Conservation (phyloP, 2,113 vertebrate species). For the Proteles cristata region DNA sequence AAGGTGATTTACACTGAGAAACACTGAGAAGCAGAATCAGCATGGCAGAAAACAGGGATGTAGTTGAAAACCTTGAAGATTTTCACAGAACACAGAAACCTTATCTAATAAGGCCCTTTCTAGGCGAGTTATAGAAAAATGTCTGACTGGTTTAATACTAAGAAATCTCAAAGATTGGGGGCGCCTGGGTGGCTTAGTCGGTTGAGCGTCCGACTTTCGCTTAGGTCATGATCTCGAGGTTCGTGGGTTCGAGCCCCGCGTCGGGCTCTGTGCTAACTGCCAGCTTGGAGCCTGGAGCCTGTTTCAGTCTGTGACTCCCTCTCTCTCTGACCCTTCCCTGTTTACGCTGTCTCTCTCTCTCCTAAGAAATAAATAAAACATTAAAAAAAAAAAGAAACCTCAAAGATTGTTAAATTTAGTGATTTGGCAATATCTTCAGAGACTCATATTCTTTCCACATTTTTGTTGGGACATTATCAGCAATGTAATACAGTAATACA, state of each 20-base stretch:
- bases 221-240: no score
- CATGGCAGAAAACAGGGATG: not conserved
- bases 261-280: no score
- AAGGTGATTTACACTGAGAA: not conserved
- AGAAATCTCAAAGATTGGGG: not conserved
- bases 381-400: no score
- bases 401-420: not conserved
- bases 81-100: not conserved
- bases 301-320: no score
- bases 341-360: no score
- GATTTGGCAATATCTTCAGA: not conserved
- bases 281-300: no score
- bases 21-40: not conserved
- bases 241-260: no score
- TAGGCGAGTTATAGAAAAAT: not conserved
- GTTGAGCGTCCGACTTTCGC: no score
- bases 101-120: not conserved
- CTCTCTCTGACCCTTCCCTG: no score
- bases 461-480: no score
- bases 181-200: no score
- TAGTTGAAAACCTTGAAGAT: not conserved
- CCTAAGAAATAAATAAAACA: no score
- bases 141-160: not conserved
- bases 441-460: not conserved
- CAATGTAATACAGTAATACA: not conserved